These are phyloP conservation scores for Coilia nasus DNA, from an alignment of 2,797 vertebrate genomes.

Conservation along the genomic window DNA sequence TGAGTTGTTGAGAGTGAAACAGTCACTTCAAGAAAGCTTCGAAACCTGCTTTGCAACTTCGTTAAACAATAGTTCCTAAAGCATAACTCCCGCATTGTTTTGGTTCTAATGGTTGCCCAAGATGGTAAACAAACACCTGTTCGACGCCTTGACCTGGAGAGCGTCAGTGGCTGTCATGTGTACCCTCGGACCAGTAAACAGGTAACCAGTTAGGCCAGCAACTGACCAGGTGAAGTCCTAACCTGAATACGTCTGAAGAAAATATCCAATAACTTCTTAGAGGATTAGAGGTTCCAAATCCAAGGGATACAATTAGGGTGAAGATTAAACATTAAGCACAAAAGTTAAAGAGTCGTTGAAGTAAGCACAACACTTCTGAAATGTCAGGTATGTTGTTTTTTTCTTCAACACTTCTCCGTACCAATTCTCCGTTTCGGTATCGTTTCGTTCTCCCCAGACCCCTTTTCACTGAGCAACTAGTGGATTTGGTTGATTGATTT, in stretches of 20 bases:
- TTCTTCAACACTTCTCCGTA: neutral
- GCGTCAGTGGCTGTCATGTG: neutral
- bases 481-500: neutral
- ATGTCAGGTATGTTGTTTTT: neutral
- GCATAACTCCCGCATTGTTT: neutral
- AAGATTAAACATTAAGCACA: neutral
- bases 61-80: constrained; percentile 42
- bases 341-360: neutral
- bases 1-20: neutral
- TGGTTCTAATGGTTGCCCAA: neutral
- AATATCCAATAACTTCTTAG: neutral
- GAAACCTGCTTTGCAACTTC: constrained; percentile 64
- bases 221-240: neutral
- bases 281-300: neutral
- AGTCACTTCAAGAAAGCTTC: constrained; percentile 35
- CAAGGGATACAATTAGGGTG: neutral
- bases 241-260: neutral
- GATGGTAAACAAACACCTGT: constrained; percentile 13
- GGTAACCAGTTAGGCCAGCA: neutral
- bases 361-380: neutral
- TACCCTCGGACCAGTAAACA: neutral
- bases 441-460: neutral
- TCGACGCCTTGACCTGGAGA: neutral
- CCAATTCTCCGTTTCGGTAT: neutral
- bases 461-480: neutral